A percentile compares a stretch with the other conserved stretches of the same genome.
Evolutionary conservation across 1,140 invertebrate genomes (phyloP).

Genomic region (Lysiphlebus fabarum): DNA sequence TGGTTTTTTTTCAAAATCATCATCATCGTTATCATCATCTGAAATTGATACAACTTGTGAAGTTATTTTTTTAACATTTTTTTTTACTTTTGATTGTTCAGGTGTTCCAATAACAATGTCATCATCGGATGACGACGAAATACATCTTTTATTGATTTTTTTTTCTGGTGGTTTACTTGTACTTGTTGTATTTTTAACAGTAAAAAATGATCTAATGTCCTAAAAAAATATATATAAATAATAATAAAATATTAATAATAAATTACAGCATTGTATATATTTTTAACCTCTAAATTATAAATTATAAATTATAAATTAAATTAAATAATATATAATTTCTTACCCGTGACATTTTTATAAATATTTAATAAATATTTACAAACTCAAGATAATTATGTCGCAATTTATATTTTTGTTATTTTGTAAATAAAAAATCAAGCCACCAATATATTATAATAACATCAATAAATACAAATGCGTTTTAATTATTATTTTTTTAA

Average conservation of each 20-base stretch:
- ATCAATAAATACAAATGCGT: no score
- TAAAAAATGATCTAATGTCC: constrained; percentile 40
- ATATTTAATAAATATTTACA: no score
- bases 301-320: no score
- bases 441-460: no score
- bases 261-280: no score
- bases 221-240: constrained; percentile 19
- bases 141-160: constrained; percentile 30
- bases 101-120: not conserved
- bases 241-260: not conserved
- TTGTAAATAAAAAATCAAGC: no score
- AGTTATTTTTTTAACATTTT: constrained; percentile 3
- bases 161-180: constrained; percentile 16
- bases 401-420: no score
- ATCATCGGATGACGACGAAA: constrained; percentile 39
- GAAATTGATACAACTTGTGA: constrained; percentile 19
- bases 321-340: no score
- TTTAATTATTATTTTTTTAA: no score
- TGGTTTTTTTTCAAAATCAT: constrained; percentile 18
- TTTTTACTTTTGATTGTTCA: constrained; percentile 27
- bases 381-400: no score
- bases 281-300: no score
- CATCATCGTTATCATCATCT: not conserved
- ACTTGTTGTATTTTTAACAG: not conserved
- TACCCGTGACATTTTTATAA: no score